Conservation (phyloP, 2,888 invertebrate species). For the Meteorus colon region DNA sequence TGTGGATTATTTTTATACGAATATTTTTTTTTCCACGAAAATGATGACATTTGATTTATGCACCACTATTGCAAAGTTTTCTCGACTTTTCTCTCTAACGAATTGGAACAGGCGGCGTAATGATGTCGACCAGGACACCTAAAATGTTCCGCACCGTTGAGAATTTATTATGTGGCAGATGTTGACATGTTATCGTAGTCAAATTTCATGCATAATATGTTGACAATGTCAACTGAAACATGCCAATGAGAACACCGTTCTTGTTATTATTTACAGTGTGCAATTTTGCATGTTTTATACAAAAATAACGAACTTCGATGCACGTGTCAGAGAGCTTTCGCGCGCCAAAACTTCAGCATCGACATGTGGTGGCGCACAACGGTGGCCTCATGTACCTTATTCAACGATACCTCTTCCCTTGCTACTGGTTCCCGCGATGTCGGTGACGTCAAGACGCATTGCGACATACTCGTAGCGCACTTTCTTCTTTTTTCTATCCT, state of each 20-base stretch:
- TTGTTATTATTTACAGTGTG: no score
- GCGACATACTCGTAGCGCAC: slow-evolving; percentile 64
- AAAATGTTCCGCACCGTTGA: no score
- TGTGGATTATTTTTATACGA: no score
- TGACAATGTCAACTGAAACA: background rate
- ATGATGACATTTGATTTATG: no score
- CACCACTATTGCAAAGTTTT: no score
- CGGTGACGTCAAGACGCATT: slow-evolving; percentile 72
- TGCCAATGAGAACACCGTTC: background rate
- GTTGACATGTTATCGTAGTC: no score
- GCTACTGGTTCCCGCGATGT: slow-evolving; percentile 61
- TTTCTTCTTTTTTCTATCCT: slow-evolving; percentile 39
- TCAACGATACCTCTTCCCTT: slow-evolving; percentile 39
- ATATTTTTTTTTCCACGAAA: no score
- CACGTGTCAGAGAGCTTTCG: slow-evolving; percentile 53
- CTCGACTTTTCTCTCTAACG: no score
- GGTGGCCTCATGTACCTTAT: slow-evolving; percentile 57
- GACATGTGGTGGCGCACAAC: slow-evolving; percentile 55
- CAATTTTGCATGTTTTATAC: background rate
- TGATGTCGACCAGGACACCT: no score
- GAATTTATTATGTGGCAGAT: no score
- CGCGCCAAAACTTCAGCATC: slow-evolving; percentile 43
- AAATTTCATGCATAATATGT: no score
- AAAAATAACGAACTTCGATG: slow-evolving; percentile 20
- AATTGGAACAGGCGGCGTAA: no score